These are phyloP conservation scores for Spinus pinus DNA, from an alignment of 2,797 vertebrate species.

Conservation along the genomic window DNA sequence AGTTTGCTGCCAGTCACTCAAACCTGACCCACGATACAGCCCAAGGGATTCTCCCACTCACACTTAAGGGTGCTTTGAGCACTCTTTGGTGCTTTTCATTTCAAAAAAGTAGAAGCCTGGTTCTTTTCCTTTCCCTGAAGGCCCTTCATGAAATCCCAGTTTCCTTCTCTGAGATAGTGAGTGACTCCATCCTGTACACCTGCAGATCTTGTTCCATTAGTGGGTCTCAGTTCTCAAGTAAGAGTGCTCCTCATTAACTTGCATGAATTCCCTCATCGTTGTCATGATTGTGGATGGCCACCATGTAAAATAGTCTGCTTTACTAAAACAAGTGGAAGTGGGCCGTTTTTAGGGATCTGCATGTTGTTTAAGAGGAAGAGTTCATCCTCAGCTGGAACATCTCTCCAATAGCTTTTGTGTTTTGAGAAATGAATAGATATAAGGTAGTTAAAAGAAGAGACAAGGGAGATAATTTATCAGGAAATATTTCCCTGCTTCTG, in stretches of 20 bases:
- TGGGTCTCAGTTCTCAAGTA: neutral
- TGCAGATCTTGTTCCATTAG: neutral
- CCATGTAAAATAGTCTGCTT: neutral
- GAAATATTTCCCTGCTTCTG: neutral
- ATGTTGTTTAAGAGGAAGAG: neutral
- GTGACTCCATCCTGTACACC: neutral
- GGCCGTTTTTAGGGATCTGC: neutral
- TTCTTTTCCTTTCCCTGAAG: neutral
- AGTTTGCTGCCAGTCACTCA: neutral
- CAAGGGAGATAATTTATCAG: neutral
- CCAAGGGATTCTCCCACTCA: neutral
- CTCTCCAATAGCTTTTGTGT: neutral
- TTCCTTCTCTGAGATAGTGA: neutral
- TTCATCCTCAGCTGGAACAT: neutral
- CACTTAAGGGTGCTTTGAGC: neutral
- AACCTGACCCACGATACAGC: neutral
- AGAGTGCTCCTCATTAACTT: neutral
- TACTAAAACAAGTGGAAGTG: neutral
- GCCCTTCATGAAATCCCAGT: neutral
- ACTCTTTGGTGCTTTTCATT: neutral
- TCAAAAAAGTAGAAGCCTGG: neutral
- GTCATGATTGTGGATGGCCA: neutral
- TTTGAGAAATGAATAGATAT: neutral
- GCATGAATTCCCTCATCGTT: neutral
- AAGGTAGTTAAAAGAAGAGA: neutral